A percentile compares a stretch with the other conserved stretches of the same genome.
phyloP scores from a whole-genome alignment of 2,888 invertebrate species.

The Drosophila prostipennis region DNA sequence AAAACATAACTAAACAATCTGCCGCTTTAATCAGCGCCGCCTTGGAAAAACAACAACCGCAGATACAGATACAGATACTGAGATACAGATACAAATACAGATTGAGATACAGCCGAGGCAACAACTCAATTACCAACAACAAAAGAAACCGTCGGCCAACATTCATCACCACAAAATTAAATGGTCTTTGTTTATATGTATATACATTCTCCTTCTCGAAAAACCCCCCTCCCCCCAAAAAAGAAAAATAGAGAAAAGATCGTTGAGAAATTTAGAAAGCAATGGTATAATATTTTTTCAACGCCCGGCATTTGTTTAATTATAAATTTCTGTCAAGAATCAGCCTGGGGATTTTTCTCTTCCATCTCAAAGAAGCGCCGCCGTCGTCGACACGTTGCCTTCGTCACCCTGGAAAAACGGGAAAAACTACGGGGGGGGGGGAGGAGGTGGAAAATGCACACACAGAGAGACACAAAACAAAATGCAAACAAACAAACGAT shows the following conservation, averaged over 20 bases:
- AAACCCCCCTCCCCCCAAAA: no score
- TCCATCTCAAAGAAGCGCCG: conserved; percentile 69
- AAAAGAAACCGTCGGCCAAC: conserved; percentile 67
- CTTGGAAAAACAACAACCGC: conserved; percentile 29
- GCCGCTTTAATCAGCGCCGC: conserved; percentile 74
- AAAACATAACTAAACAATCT: conserved; percentile 68
- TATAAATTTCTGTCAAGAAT: conserved; percentile 78
- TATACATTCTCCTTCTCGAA: conserved; percentile 56
- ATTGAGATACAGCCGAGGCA: conserved; percentile 21
- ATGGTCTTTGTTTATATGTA: conserved; percentile 77
- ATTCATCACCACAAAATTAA: conserved; percentile 77
- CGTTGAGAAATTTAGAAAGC: conserved; percentile 70
- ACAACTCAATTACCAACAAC: conserved; percentile 74
- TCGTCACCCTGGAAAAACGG: conserved; percentile 35
- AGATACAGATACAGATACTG: conserved; percentile 15
- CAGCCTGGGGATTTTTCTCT: conserved; percentile 36
- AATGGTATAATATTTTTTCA: conserved; percentile 73
- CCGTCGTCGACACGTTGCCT: conserved; percentile 67
- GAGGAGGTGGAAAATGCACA: conserved; percentile 30
- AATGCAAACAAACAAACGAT: conserved; percentile 74
- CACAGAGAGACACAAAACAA: conserved; percentile 48
- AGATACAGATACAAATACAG: conserved; percentile 18
- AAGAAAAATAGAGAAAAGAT: conserved; percentile 34
- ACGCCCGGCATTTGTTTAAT: conserved; percentile 75
- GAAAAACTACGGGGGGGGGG: no score